These are phyloP conservation scores for Seison nebaliae DNA, from an alignment of 1,140 invertebrate genomes.

Conservation along the genomic window DNA sequence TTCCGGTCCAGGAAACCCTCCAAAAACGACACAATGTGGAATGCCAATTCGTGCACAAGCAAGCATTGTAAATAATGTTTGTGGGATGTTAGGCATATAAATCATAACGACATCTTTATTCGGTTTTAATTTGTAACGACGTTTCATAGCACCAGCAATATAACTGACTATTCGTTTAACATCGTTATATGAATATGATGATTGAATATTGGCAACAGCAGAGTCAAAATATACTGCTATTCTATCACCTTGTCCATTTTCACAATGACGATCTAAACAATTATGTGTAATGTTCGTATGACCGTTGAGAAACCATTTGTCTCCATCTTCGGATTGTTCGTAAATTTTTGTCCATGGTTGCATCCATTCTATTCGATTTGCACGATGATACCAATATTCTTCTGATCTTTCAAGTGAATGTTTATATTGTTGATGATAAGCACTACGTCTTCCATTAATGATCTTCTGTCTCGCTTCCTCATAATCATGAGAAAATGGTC, in stretches of 20 bases:
- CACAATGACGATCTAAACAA: conserved; percentile 60
- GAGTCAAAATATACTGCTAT: conserved; percentile 63
- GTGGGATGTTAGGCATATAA: conserved; percentile 67
- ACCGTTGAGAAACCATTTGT: conserved; percentile 64
- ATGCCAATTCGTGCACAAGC: conserved; percentile 52
- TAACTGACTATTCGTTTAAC: conserved; percentile 41
- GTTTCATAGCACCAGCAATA: conserved; percentile 1
- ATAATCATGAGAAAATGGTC: no score
- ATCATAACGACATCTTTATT: conserved; percentile 49
- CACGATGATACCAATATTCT: conserved; percentile 57
- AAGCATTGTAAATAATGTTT: conserved; percentile 55
- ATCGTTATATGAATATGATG: conserved; percentile 49
- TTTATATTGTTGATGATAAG: conserved; percentile 39
- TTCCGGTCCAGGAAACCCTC: conserved; percentile 59
- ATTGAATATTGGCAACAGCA: conserved; percentile 45
- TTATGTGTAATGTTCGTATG: conserved; percentile 74
- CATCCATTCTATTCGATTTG: conserved; percentile 42
- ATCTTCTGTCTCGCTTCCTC: no score
- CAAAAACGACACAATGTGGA: conserved; percentile 39
- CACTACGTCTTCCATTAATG: no score
- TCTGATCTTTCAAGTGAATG: conserved; percentile 47
- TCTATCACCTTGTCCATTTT: conserved; percentile 44
- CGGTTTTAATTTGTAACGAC: conserved; percentile 37
- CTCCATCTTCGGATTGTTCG: conserved; percentile 50
- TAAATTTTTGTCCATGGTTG: conserved; percentile 50